A percentile compares a stretch with the other conserved stretches of the same genome.
Conservation (phyloP, 2,113 vertebrate genomes). For the Pterophyllum scalare region DNA sequence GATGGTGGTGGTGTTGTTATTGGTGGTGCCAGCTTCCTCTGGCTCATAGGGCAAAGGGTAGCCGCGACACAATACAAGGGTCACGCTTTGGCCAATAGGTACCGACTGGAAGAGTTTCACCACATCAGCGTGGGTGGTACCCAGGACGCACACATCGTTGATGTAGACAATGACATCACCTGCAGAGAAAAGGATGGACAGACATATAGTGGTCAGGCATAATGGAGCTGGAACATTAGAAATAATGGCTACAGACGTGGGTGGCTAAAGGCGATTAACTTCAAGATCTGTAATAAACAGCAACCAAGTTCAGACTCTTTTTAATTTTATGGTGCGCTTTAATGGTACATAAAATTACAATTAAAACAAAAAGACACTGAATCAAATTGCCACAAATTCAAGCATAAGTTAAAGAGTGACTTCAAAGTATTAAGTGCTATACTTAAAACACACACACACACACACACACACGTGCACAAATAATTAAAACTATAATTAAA, state of each 20-base stretch:
- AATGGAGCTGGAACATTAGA: constrained; percentile 7
- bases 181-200: constrained; percentile 61
- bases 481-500: not conserved
- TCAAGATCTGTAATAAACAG: constrained; percentile 4
- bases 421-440: constrained; percentile 3
- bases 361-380: constrained; percentile 1
- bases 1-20: constrained; percentile 75
- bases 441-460: not conserved
- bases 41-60: constrained; percentile 97
- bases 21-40: constrained; percentile 87
- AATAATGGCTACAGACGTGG: not conserved
- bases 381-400: not conserved
- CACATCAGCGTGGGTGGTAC: constrained; percentile 97
- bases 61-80: constrained; percentile 94
- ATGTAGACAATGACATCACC: constrained; percentile 99
- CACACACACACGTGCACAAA: not conserved
- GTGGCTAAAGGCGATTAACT: not conserved
- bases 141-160: constrained; percentile 97
- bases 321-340: constrained; percentile 13
- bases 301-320: not conserved
- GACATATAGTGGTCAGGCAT: not conserved
- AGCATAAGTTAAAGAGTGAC: not conserved
- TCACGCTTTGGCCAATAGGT: constrained; percentile 97
- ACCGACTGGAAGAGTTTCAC: constrained; percentile 99
- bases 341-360: constrained; percentile 18